A percentile compares a stretch with the other conserved stretches of the same genome.
Evolutionary conservation across 2,797 vertebrate genomes (phyloP).

Genomic region (Syndactyla subalaris): DNA sequence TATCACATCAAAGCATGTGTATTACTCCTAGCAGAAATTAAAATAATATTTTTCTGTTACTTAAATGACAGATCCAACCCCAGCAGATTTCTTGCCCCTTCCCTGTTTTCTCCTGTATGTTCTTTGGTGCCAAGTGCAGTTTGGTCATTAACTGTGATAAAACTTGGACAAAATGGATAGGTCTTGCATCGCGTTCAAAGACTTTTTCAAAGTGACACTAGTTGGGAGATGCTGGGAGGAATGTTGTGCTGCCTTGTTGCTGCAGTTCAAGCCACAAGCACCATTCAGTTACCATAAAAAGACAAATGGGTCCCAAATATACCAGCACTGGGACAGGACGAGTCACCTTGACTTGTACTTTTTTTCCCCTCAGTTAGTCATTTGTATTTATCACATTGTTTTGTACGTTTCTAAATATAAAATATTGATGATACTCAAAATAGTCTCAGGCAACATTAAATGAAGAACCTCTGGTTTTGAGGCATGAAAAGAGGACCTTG

Average conservation of each 20-base stretch:
- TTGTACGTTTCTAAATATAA: background rate
- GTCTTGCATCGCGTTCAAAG: background rate
- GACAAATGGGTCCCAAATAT: background rate
- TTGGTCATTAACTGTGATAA: background rate
- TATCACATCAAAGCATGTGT: background rate
- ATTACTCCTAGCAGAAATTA: background rate
- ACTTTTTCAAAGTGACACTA: background rate
- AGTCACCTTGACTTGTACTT: background rate
- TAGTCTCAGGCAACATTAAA: background rate
- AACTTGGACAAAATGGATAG: background rate
- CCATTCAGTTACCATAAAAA: background rate
- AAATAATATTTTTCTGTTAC: background rate
- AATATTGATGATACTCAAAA: background rate
- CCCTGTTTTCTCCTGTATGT: background rate
- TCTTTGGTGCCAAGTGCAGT: background rate
- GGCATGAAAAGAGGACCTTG: background rate
- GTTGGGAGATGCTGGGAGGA: background rate
- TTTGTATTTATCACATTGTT: background rate
- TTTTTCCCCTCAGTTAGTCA: background rate
- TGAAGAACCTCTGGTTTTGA: background rate
- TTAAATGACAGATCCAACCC: background rate
- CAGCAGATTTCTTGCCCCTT: background rate
- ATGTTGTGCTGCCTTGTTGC: background rate
- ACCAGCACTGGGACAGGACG: background rate
- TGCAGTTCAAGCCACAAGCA: background rate